These are phyloP conservation scores for Stenodema calcarata DNA, from an alignment of 2,888 invertebrate genomes.

Conservation along the genomic window DNA sequence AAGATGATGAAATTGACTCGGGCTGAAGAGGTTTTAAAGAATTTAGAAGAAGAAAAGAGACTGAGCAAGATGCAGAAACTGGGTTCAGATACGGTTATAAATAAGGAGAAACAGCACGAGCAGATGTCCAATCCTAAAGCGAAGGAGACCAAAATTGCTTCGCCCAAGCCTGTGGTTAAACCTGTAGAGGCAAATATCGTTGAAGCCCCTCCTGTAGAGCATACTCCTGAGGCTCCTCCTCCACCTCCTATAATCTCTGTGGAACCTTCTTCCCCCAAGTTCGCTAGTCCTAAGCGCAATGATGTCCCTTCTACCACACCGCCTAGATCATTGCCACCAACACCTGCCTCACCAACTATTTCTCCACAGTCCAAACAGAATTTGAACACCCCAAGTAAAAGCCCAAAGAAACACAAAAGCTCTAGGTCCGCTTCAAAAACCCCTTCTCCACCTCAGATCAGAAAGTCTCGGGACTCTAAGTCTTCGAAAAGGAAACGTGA, in stretches of 20 bases:
- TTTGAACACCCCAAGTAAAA: not conserved
- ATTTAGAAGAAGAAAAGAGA: conserved; percentile 32
- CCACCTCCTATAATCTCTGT: not conserved
- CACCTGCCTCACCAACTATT: not conserved
- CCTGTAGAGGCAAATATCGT: not conserved
- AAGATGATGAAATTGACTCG: not conserved
- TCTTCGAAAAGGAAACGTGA: conserved; percentile 9
- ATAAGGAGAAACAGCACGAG: conserved; percentile 31
- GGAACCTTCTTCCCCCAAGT: not conserved
- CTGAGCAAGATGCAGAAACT: conserved; percentile 25
- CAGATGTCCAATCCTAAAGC: conserved; percentile 20
- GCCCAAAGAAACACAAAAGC: not conserved
- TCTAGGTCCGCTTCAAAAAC: not conserved
- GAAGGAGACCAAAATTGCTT: not conserved
- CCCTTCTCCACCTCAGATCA: not conserved
- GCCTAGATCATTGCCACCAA: not conserved
- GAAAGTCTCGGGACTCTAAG: not conserved
- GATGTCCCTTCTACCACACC: not conserved
- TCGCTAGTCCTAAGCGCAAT: not conserved
- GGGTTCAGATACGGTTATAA: conserved; percentile 12
- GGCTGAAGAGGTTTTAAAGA: conserved; percentile 21
- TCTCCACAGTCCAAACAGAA: not conserved
- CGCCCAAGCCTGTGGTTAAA: not conserved
- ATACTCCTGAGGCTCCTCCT: not conserved
- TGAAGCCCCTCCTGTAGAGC: not conserved